Percentiles rank a stretch among this genome's conserved stretches.
phyloP scores from a whole-genome alignment of 2,888 invertebrate genomes.

The Pollenia angustigena region DNA sequence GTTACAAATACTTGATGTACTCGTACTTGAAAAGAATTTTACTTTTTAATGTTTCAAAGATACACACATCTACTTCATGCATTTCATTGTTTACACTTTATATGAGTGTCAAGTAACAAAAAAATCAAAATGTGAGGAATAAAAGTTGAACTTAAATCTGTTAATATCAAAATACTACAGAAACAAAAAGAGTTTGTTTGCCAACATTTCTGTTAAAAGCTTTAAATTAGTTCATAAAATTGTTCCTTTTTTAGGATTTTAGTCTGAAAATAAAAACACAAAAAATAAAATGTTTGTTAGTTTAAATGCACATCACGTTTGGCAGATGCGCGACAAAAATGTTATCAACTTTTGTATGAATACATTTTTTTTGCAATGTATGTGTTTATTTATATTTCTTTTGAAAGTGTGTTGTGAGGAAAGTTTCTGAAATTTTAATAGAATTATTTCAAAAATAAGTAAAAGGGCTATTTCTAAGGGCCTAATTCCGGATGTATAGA shows the following conservation, averaged over 20 bases:
- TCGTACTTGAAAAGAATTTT: background rate
- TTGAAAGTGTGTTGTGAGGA: background rate
- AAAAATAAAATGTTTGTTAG: background rate
- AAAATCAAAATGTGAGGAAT: background rate
- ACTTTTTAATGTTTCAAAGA: background rate
- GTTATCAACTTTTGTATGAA: slow-evolving; percentile 38
- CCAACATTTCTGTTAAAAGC: background rate
- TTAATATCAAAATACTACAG: slow-evolving; percentile 9
- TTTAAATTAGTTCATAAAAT: slow-evolving; percentile 18
- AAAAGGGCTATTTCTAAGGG: too few species aligned
- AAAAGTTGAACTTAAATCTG: slow-evolving; percentile 4
- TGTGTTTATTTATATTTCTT: background rate
- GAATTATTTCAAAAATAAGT: too few species aligned
- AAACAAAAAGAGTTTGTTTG: background rate
- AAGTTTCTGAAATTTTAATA: background rate
- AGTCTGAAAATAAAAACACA: background rate
- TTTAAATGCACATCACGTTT: slow-evolving; percentile 56
- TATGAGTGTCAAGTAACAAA: background rate
- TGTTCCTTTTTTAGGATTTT: background rate
- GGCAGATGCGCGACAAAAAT: slow-evolving; percentile 57
- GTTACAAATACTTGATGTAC: slow-evolving; percentile 34
- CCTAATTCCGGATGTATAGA: too few species aligned
- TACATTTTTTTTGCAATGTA: slow-evolving; percentile 10
- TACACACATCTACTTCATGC: too few species aligned
- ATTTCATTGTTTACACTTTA: slow-evolving; percentile 8